Conservation (phyloP, 2,113 vertebrate genomes). For the Chaetodon trifascialis region DNA sequence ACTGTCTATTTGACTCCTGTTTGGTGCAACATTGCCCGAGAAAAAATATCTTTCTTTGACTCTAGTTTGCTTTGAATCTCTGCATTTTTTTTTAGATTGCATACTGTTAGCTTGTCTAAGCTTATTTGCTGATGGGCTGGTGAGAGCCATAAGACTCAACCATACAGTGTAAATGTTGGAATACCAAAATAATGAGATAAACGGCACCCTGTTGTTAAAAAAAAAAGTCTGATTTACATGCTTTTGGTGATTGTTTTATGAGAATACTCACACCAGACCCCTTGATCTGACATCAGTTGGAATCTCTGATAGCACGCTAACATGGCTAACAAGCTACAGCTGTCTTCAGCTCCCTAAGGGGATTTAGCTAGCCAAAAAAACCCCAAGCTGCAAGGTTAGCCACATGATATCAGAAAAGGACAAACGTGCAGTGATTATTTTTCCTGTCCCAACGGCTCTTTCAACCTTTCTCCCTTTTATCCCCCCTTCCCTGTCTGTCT, state of each 20-base stretch:
- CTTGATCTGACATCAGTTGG: neutral
- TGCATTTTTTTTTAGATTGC: too few species aligned
- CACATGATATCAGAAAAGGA: constrained; percentile 20
- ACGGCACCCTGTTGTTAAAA: too few species aligned
- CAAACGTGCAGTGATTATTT: constrained; percentile 47
- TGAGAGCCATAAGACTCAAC: neutral
- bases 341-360: neutral
- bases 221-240: too few species aligned
- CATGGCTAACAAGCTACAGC: neutral
- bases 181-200: too few species aligned
- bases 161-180: too few species aligned
- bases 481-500: constrained; percentile 35
- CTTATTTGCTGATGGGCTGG: neutral
- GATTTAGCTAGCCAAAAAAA: neutral
- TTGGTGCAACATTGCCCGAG: neutral
- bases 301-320: neutral
- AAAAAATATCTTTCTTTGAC: neutral
- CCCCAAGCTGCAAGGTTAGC: constrained; percentile 16
- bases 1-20: neutral
- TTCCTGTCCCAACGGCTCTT: constrained; percentile 22
- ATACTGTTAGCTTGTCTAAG: neutral
- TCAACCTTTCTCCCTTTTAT: constrained; percentile 51
- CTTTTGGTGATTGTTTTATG: too few species aligned
- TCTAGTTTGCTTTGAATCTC: neutral
- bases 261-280: neutral